Base-by-base conservation (phyloP, 2,797 vertebrate genomes). In the Loris lydekkerianus region DNA sequence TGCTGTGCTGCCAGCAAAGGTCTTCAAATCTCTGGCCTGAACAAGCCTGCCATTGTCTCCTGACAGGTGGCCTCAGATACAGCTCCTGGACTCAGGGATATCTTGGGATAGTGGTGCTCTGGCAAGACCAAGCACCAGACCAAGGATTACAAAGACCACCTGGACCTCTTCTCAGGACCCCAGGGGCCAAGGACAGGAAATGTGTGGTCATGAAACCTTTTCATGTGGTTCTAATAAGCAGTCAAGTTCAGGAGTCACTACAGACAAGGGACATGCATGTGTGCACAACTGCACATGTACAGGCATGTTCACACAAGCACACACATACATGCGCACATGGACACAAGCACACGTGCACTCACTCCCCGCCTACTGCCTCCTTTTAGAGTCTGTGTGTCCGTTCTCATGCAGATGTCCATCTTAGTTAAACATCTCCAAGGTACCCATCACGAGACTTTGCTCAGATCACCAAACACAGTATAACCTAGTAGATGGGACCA, bases 41-140 rank as follows among this genome's bases (percentile, higher is more conserved):
- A 8, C 5, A 18, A 9, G 73, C 17, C 46, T 61, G 18, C 25
- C 8, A 0, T 31, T 43, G 5, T 0, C 0, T 70, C 20, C 69
- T 43, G 10, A 9, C 73, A 65, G 23, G 7, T 2, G 58, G 27
- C 8, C 29, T 1, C 2, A 4, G 29, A 34, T 10, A 11, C 61
- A 43, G 7, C 37, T 72, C 81, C 21, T 6, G 46, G 34, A 2
- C 9, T 6, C 61, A 34, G 14, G 2, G n/a, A 3, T 69, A 65
- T 17, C 46, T 7, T 5, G 43, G 76, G 27, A 14, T 27, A 21
- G 1, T 21, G 14, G 61, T 13, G 15, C 1, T 17, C 53, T 83
- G 31, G 10, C 23, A 11, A 15, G 60, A 69, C 58, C 53, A 40
- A 31, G 21, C 46, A 10, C 8, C 80, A 78, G 40, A 46, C 40